Evolutionary conservation across 2,113 vertebrate genomes (phyloP).

Genomic region (Nycticryphes semicollaris): DNA sequence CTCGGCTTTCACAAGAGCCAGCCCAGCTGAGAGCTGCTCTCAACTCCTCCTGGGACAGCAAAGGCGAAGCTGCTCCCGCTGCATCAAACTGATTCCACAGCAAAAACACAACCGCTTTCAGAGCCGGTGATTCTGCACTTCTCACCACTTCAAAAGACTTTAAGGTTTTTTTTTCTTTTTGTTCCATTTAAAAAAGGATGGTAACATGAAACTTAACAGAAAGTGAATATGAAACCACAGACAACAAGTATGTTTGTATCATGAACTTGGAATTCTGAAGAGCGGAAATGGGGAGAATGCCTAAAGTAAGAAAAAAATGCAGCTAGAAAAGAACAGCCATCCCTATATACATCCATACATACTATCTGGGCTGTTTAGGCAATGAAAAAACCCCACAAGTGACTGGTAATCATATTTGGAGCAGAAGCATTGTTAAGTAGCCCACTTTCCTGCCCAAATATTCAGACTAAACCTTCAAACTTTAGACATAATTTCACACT

Average conservation of each 20-base stretch:
- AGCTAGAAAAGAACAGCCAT: neutral
- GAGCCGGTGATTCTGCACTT: neutral
- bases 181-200: neutral
- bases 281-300: neutral
- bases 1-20: neutral
- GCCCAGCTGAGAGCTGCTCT: neutral
- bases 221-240: neutral
- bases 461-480: neutral
- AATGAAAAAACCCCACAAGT: neutral
- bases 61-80: neutral
- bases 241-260: neutral
- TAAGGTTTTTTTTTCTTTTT: too few relatives aligned
- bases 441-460: neutral
- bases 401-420: neutral
- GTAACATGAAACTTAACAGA: neutral
- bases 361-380: neutral
- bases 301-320: neutral
- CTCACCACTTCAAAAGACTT: neutral
- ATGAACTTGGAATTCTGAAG: neutral
- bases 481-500: neutral
- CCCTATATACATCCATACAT: neutral
- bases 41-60: neutral
- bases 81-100: accelerated
- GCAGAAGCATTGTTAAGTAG: neutral
- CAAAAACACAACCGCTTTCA: neutral